Conservation (phyloP, 2,113 vertebrate species). For the Stegastes partitus region DNA sequence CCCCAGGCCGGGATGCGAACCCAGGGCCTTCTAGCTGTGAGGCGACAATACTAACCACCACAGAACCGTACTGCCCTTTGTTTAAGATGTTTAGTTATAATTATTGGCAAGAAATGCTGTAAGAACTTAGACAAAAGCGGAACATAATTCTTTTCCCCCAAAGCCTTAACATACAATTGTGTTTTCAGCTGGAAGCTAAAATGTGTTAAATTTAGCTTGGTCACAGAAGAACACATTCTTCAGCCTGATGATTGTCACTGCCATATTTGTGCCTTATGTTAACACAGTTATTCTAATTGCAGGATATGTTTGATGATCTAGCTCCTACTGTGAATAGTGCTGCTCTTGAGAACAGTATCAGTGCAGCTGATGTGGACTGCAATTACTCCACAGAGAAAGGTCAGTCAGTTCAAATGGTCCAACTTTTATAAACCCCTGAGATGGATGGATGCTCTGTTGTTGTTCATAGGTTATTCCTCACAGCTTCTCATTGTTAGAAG, state of each 20-base stretch:
- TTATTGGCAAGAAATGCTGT: no score
- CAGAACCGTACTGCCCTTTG: no score
- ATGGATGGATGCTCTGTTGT: not conserved
- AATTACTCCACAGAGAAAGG: slow-evolving; percentile 87
- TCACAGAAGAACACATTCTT: not conserved
- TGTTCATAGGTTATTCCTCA: not conserved
- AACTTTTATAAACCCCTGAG: not conserved
- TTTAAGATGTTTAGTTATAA: no score
- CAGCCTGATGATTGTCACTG: not conserved
- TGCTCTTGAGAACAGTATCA: slow-evolving; percentile 85
- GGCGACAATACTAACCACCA: no score
- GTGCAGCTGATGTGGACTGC: slow-evolving; percentile 81
- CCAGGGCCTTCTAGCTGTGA: no score
- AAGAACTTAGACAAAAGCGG: no score
- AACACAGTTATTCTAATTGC: slow-evolving; percentile 6
- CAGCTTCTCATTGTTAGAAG: no score
- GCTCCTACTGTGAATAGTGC: slow-evolving; percentile 81
- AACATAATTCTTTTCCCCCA: no score
- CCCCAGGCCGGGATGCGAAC: no score
- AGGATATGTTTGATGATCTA: slow-evolving; percentile 90
- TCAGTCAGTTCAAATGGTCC: slow-evolving; percentile 50
- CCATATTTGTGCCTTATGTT: not conserved
- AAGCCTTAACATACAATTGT: no score
- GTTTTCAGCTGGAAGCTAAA: not conserved
- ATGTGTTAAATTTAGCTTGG: no score